These are phyloP conservation scores for Druon quercuslanigerum DNA, from an alignment of 1,140 invertebrate species.

Conservation along the genomic window DNA sequence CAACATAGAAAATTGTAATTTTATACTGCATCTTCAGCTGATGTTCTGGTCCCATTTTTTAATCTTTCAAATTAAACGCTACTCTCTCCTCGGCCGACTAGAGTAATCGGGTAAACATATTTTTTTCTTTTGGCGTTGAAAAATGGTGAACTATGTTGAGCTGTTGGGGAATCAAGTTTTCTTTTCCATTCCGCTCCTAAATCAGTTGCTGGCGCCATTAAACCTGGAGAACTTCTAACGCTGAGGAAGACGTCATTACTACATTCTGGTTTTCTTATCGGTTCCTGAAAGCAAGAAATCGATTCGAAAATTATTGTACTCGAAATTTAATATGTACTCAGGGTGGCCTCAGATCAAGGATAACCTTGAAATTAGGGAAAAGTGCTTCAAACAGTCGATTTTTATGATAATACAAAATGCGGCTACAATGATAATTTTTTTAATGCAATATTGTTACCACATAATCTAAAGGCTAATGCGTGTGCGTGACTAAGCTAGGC, in stretches of 20 bases:
- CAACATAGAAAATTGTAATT: no score
- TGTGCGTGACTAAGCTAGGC: no score
- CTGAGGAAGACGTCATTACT: conserved; percentile 67
- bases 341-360: no score
- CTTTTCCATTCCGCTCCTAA: conserved; percentile 72
- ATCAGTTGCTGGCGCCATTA: conserved; percentile 73
- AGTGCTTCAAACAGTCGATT: no score
- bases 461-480: no score
- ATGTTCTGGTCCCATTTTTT: conserved; percentile 29
- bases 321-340: no score
- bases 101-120: conserved; percentile 78
- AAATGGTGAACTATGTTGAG: conserved; percentile 74
- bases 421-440: no score
- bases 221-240: conserved; percentile 64
- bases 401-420: no score
- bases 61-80: conserved; percentile 70
- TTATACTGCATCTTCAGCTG: background rate
- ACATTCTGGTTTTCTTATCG: conserved; percentile 61
- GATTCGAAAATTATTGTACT: background rate
- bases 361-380: no score
- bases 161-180: conserved; percentile 57
- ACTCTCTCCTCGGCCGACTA: conserved; percentile 76
- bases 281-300: conserved; percentile 53
- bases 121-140: conserved; percentile 79
- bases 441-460: no score